These are phyloP conservation scores for Lineus longissimus DNA, from an alignment of 1,140 invertebrate genomes.

Conservation along the genomic window DNA sequence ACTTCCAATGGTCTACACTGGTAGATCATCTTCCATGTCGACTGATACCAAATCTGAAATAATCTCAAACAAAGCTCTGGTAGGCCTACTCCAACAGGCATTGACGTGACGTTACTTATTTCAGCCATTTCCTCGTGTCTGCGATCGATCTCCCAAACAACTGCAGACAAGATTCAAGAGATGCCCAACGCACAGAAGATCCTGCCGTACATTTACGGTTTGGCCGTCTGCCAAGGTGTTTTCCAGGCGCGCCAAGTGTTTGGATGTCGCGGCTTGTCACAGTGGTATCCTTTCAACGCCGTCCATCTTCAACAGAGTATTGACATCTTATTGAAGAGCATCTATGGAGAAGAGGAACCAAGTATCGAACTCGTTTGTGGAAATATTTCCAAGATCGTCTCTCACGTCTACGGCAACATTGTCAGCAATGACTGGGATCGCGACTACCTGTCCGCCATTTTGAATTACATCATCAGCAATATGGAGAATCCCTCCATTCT, in stretches of 20 bases:
- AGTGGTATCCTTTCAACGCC: constrained; percentile 41
- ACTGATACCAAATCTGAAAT: too few species aligned
- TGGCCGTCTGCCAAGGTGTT: constrained; percentile 39
- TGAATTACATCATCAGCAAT: constrained; percentile 29
- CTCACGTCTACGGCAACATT: constrained; percentile 26
- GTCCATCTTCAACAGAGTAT: constrained; percentile 38
- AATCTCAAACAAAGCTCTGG: too few species aligned
- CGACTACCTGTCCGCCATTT: constrained; percentile 32
- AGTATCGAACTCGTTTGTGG: constrained; percentile 30
- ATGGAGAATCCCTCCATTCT: constrained; percentile 31
- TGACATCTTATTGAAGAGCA: constrained; percentile 26
- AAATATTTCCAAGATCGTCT: constrained; percentile 24
- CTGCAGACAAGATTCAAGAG: constrained; percentile 26
- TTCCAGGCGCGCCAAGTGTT: constrained; percentile 40
- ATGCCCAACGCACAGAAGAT: constrained; percentile 21
- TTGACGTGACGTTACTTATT: too few species aligned
- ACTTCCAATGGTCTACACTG: too few species aligned
- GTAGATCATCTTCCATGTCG: too few species aligned
- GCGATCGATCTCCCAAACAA: constrained; percentile 25
- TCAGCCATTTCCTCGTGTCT: constrained; percentile 43
- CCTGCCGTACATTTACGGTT: constrained; percentile 28
- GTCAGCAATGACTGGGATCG: constrained; percentile 36
- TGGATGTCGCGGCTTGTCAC: constrained; percentile 39
- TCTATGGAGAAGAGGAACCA: constrained; percentile 27
- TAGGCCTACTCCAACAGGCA: too few species aligned